Percentiles rank a stretch among this genome's conserved stretches.
phyloP scores from a whole-genome alignment of 1,140 invertebrate species.

The Apolygus lucorum region DNA sequence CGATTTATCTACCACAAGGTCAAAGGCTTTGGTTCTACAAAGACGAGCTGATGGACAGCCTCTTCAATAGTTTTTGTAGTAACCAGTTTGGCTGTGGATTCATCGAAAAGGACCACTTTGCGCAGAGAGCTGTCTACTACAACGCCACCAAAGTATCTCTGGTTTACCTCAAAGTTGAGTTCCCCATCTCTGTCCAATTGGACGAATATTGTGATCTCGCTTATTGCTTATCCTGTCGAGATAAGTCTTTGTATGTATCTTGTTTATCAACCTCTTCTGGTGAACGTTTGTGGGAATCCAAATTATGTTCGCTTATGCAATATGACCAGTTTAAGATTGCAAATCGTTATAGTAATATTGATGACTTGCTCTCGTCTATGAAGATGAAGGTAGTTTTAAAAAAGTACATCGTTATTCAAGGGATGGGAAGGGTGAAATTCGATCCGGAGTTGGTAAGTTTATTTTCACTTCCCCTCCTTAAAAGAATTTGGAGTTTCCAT shows the following conservation, averaged over 20 bases:
- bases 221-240: background rate
- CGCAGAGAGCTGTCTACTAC: background rate
- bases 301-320: background rate
- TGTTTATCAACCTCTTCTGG: background rate
- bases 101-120: background rate
- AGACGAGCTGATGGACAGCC: background rate
- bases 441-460: background rate
- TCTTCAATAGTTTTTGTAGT: background rate
- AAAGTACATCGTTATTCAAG: too few species aligned
- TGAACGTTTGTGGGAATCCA: background rate
- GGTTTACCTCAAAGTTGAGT: background rate
- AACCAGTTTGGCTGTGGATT: background rate
- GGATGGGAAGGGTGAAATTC: background rate
- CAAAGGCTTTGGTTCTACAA: background rate
- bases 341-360: background rate
- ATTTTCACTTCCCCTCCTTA: background rate
- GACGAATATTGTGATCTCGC: background rate
- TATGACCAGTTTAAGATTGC: background rate
- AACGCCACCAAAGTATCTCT: background rate
- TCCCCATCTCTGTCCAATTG: background rate
- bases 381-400: too few species aligned
- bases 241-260: background rate
- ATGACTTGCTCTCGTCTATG: too few species aligned
- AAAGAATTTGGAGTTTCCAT: background rate
- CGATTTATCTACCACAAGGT: background rate